phyloP scores from a whole-genome alignment of 2,888 invertebrate species.

The Megalurothrips usitatus region DNA sequence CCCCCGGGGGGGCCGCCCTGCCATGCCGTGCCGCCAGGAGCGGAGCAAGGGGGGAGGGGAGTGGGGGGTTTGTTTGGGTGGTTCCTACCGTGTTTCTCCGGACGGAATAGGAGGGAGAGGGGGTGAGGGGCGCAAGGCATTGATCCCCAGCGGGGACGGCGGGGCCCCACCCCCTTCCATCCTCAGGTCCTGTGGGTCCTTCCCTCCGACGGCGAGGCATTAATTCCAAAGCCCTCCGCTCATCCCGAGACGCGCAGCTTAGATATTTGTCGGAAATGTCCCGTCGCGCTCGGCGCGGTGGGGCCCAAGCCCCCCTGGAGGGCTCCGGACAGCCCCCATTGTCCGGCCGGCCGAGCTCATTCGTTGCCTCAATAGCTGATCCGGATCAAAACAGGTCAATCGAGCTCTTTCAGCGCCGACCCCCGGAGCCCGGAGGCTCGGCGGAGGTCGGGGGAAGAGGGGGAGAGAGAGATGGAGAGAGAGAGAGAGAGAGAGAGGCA shows the following conservation, averaged over 20 bases:
- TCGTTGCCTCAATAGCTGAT: neutral
- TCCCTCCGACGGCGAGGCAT: too few relatives aligned
- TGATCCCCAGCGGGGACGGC: slow-evolving; percentile 15
- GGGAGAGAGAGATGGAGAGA: too few relatives aligned
- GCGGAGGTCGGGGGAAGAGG: too few relatives aligned
- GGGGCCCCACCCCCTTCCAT: neutral
- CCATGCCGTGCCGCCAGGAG: too few relatives aligned
- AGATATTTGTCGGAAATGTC: too few relatives aligned
- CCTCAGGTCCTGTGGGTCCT: too few relatives aligned
- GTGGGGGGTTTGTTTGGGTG: slow-evolving; percentile 19
- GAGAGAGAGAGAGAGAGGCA: too few relatives aligned
- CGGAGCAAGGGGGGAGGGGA: neutral
- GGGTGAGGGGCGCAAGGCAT: slow-evolving; percentile 1
- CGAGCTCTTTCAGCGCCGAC: neutral
- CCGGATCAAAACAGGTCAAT: slow-evolving; percentile 22
- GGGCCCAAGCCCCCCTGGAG: too few relatives aligned
- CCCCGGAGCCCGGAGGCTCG: too few relatives aligned
- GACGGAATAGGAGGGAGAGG: neutral
- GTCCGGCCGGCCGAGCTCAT: neutral
- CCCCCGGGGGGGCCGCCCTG: neutral
- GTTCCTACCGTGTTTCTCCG: neutral
- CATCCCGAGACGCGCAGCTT: too few relatives aligned
- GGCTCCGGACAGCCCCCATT: neutral
- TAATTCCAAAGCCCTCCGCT: too few relatives aligned
- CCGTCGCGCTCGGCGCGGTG: too few relatives aligned